Evolutionary conservation across 2,888 invertebrate species (phyloP), one percentile per base, ranked within the genome.

Genomic region (Machimus rusticus): DNA sequence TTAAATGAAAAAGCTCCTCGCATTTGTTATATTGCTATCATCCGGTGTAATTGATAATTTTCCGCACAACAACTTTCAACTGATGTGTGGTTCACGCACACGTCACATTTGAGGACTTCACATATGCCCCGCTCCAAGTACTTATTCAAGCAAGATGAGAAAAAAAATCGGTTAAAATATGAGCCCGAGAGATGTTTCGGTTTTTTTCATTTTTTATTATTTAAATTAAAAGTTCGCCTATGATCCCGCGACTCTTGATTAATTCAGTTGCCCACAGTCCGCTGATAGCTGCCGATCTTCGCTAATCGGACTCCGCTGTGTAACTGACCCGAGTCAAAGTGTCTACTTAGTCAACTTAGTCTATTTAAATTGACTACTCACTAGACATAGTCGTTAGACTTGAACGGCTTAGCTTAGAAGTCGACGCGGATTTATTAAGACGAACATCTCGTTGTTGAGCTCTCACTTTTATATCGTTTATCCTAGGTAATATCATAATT

Each of bases 31-130:
- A 88, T 87, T 89, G 86, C 86, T 88, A 88, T 88, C 89, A 89
- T 89, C 88, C 88, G 88, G 88, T 89, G 89, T 89, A 89, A 89
- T 89, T 89, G 89, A 88, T 88, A 89, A 88, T 89, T 86, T 88
- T 57, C 66, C 46, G 79, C 79, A 79, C 19, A 43, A 37, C 51
- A 43, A 37, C 51, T 79, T 87, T 88, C 88, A 46, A 87, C 87
- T 77, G 87, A 51, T 51, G 51, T 51, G 51, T 51, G 51, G 51
- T 51, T 66, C 66, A 66, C 28, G 88, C 87, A 89, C 87, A 87
- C 87, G 87, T 87, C 86, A 81, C 87, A 89, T 84, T 87, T 77
- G 87, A 46, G n/a, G 51, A 19, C 51, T 51, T 4, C 5, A 79
- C 82, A 86, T 88, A 81, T 87, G 55, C 51, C 51, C 87, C 88